These are phyloP conservation scores for Bombus sylvicola DNA, from an alignment of 1,140 invertebrate species.

Conservation along the genomic window DNA sequence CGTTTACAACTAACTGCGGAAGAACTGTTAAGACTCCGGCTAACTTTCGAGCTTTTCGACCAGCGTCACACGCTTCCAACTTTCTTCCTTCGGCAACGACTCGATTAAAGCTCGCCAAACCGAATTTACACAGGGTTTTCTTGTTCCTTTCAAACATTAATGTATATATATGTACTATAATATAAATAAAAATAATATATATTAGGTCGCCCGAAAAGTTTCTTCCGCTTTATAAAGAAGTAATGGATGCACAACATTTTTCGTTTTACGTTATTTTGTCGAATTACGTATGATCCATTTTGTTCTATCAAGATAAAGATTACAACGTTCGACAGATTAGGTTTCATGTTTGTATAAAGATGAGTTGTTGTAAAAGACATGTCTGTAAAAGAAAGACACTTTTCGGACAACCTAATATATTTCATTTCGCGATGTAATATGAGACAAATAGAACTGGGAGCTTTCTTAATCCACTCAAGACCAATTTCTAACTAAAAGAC, in stretches of 20 bases:
- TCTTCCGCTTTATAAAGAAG: too few relatives aligned
- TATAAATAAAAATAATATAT: too few relatives aligned
- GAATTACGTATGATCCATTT: too few relatives aligned
- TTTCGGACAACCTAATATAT: neutral
- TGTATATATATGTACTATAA: neutral
- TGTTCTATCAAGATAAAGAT: too few relatives aligned
- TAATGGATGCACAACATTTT: too few relatives aligned
- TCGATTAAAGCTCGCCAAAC: constrained; percentile 20
- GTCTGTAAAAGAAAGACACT: too few relatives aligned
- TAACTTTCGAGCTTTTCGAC: constrained; percentile 31
- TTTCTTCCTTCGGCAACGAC: neutral
- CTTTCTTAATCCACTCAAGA: neutral
- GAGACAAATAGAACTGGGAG: neutral
- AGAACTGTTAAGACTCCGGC: constrained; percentile 9
- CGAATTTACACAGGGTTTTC: neutral
- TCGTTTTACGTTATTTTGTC: too few relatives aligned
- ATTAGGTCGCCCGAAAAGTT: too few relatives aligned
- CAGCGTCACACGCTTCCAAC: neutral
- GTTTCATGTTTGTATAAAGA: too few relatives aligned
- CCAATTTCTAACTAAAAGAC: neutral
- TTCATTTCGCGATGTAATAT: neutral
- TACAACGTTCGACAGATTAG: too few relatives aligned
- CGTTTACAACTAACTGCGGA: neutral
- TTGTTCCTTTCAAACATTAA: neutral
- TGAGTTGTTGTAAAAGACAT: too few relatives aligned